These are phyloP conservation scores for Sciurus carolinensis DNA, from an alignment of 2,797 vertebrate species.

Conservation along the genomic window DNA sequence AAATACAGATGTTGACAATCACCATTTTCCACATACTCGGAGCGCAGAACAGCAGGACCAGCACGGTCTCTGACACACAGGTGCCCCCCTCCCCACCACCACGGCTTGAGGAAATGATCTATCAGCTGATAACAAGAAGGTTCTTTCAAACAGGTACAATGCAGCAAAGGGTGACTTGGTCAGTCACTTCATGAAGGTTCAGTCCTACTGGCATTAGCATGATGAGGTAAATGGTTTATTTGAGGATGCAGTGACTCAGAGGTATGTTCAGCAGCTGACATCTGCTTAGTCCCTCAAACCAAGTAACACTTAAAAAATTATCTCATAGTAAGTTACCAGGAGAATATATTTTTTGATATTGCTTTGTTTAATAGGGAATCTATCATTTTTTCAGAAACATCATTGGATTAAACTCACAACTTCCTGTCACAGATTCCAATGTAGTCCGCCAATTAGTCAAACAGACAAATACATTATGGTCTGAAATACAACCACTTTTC, in stretches of 20 bases:
- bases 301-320: neutral
- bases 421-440: neutral
- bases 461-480: neutral
- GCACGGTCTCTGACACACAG: accelerated
- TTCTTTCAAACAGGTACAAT: neutral
- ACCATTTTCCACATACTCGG: accelerated
- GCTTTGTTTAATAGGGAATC: neutral
- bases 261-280: neutral
- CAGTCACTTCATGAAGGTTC: neutral
- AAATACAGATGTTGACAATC: neutral
- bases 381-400: neutral
- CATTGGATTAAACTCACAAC: slow-evolving; percentile 16
- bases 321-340: neutral
- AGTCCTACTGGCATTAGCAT: neutral
- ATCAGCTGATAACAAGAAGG: neutral
- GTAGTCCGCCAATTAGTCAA: slow-evolving; percentile 7
- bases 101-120: neutral
- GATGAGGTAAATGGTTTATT: neutral
- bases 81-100: accelerated
- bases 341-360: neutral
- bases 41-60: too few relatives aligned
- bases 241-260: neutral
- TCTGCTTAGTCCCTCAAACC: neutral
- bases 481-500: slow-evolving; percentile 38
- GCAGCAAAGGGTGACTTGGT: neutral